phyloP scores from a whole-genome alignment of 1,140 invertebrate species.

The Cydia splendana region DNA sequence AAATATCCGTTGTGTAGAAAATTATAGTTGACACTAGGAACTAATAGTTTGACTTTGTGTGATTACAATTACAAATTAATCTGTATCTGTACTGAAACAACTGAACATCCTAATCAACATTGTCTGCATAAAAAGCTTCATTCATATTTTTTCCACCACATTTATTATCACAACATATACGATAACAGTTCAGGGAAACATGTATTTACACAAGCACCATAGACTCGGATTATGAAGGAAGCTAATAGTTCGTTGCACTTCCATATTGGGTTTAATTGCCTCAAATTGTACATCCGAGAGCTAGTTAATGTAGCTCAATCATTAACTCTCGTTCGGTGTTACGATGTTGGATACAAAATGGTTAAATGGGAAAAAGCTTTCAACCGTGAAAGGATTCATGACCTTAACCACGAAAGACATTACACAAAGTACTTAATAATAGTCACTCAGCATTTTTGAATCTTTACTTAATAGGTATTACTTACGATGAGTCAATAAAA shows the following conservation, averaged over 20 bases:
- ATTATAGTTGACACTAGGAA: no score
- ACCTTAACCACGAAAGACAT: no score
- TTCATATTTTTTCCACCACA: background rate
- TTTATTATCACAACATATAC: constrained; percentile 20
- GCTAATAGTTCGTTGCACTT: constrained; percentile 65
- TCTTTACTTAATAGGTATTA: no score
- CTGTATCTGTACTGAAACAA: background rate
- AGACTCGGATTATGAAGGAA: constrained; percentile 44
- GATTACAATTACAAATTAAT: no score
- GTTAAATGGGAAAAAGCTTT: background rate
- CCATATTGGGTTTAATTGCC: constrained; percentile 65
- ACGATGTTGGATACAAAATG: background rate
- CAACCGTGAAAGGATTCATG: background rate
- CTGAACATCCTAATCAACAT: background rate
- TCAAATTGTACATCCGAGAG: constrained; percentile 51
- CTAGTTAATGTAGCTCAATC: constrained; percentile 15
- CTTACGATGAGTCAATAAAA: no score
- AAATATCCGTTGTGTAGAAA: no score
- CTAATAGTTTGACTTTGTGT: no score
- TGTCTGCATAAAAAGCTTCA: constrained; percentile 21
- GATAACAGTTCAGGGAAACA: constrained; percentile 10
- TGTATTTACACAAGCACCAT: constrained; percentile 12
- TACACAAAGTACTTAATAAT: no score
- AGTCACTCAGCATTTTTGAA: no score
- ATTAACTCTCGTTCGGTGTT: background rate